Evolutionary conservation across 1,140 invertebrate species (phyloP).

Genomic region (Odontomachus brunneus): DNA sequence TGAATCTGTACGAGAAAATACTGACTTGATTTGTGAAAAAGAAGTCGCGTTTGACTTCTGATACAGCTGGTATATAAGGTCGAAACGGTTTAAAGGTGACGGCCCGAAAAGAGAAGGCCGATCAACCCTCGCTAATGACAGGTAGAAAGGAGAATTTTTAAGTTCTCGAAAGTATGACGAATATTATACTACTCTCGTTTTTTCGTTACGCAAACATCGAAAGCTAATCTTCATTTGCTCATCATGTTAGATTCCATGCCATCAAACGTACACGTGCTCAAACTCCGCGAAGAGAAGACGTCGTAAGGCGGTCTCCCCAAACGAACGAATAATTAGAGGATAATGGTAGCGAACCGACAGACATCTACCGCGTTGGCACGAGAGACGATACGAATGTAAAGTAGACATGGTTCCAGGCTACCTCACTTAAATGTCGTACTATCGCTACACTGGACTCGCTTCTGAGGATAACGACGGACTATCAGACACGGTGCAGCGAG

Average conservation of each 20-base stretch:
- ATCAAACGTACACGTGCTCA: slow-evolving; percentile 35
- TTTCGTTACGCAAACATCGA: slow-evolving; percentile 18
- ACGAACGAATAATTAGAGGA: slow-evolving; percentile 54
- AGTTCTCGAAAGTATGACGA: neutral
- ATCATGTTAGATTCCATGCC: neutral
- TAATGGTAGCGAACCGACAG: slow-evolving; percentile 20
- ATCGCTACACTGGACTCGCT: slow-evolving; percentile 3
- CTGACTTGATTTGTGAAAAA: neutral
- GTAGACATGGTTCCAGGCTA: slow-evolving; percentile 16
- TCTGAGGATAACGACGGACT: slow-evolving; percentile 1
- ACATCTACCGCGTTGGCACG: slow-evolving; percentile 18
- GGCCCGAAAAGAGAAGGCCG: neutral
- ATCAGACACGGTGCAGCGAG: slow-evolving; percentile 3
- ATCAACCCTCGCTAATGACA: neutral
- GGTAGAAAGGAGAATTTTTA: neutral
- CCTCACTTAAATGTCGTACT: slow-evolving; percentile 22
- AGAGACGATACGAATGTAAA: slow-evolving; percentile 51
- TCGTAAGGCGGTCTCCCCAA: neutral
- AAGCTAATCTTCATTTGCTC: neutral
- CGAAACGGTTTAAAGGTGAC: neutral
- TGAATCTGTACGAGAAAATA: neutral
- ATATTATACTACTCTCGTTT: neutral
- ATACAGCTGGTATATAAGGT: neutral
- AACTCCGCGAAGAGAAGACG: slow-evolving; percentile 22
- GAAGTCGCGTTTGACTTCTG: neutral